Conservation (phyloP, 2,113 vertebrate species). For the Neopipo cinnamomea region DNA sequence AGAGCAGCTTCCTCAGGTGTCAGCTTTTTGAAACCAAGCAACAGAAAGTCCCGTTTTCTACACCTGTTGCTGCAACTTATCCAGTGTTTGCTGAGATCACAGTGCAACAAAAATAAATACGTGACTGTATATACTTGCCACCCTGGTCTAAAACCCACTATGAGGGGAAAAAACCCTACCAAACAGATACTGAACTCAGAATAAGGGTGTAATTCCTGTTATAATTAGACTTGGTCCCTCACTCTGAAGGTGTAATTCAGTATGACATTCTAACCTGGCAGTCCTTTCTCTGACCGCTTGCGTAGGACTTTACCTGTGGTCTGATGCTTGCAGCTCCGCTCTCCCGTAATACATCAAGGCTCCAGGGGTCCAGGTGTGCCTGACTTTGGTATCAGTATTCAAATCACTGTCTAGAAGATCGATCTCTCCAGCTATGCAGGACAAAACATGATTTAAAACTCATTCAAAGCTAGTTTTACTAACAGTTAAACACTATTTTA, state of each 20-base stretch:
- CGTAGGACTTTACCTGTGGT: slow-evolving; percentile 75
- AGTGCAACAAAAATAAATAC: background rate
- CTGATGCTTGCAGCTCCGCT: slow-evolving; percentile 78
- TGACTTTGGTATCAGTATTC: slow-evolving; percentile 40
- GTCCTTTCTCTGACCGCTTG: background rate
- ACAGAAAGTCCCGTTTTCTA: background rate
- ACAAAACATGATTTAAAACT: background rate
- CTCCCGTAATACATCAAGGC: slow-evolving; percentile 81
- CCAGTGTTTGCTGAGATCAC: background rate
- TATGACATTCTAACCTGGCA: background rate
- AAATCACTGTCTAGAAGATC: slow-evolving; percentile 74
- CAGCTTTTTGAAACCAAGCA: background rate
- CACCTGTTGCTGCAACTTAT: background rate
- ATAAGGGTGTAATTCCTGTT: background rate
- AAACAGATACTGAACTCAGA: background rate
- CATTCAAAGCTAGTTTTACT: background rate
- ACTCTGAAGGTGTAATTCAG: background rate
- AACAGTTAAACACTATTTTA: background rate
- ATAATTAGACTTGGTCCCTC: background rate
- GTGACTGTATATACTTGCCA: background rate
- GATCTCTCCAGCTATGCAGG: slow-evolving; percentile 71
- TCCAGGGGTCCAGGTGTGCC: slow-evolving; percentile 77
- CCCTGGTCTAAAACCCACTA: background rate
- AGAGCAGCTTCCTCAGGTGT: background rate
- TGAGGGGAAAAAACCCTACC: fast-evolving